phyloP scores from a whole-genome alignment of 2,797 vertebrate genomes.

The Protonibea diacanthus region DNA sequence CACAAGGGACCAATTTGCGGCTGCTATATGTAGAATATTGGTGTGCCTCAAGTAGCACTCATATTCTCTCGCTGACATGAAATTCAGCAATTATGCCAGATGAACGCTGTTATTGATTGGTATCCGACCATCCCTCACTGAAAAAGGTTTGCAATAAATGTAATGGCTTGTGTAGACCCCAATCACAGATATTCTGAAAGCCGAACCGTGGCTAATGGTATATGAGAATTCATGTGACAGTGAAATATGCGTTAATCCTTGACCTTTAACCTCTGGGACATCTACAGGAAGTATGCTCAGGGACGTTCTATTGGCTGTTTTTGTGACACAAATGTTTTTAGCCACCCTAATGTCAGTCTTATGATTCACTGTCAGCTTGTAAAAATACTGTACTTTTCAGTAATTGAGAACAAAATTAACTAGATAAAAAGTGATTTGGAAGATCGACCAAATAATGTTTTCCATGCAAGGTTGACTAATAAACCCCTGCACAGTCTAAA shows the following conservation, averaged over 20 bases:
- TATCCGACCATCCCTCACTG: slow-evolving; percentile 52
- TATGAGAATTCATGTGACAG: slow-evolving; percentile 72
- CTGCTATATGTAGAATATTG: slow-evolving; percentile 76
- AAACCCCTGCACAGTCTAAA: slow-evolving; percentile 58
- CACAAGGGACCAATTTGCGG: slow-evolving; percentile 81
- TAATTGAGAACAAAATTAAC: slow-evolving; percentile 31
- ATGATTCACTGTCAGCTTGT: slow-evolving; percentile 9
- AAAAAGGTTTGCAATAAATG: slow-evolving; percentile 86
- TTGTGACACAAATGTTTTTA: slow-evolving; percentile 33
- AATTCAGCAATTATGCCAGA: slow-evolving; percentile 79
- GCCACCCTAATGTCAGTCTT: slow-evolving; percentile 26
- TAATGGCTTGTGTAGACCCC: slow-evolving; percentile 75
- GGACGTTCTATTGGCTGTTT: slow-evolving; percentile 44
- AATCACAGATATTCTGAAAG: slow-evolving; percentile 59
- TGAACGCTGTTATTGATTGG: slow-evolving; percentile 79
- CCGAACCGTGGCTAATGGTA: slow-evolving; percentile 50
- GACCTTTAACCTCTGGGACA: slow-evolving; percentile 70
- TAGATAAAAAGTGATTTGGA: slow-evolving; percentile 48
- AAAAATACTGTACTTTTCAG: slow-evolving; percentile 12
- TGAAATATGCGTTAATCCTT: slow-evolving; percentile 75
- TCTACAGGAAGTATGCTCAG: slow-evolving; percentile 51
- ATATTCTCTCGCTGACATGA: slow-evolving; percentile 75
- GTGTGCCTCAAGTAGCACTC: slow-evolving; percentile 68
- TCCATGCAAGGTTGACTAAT: slow-evolving; percentile 57
- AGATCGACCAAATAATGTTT: slow-evolving; percentile 59